phyloP scores from a whole-genome alignment of 1,140 invertebrate species.

The Macrostomum lignano region DNA sequence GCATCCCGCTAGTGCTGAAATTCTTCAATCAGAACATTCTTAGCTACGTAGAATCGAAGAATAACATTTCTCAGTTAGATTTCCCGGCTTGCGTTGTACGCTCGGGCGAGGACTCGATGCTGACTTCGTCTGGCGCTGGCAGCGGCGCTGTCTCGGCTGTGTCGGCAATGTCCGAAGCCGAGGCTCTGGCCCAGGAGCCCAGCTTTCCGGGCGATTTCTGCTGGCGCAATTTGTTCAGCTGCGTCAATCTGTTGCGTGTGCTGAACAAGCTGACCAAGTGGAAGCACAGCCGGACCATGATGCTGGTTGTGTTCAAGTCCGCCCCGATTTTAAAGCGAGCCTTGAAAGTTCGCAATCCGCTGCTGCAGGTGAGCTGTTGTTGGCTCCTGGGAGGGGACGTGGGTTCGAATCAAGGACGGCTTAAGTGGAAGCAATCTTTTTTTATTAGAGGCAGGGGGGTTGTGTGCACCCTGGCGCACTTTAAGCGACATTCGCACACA shows the following conservation, averaged over 20 bases:
- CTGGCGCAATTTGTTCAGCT: constrained; percentile 91
- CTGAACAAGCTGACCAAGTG: constrained; percentile 95
- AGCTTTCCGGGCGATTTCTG: constrained; percentile 57
- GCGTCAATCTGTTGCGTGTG: constrained; percentile 78
- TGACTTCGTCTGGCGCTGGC: too few relatives aligned
- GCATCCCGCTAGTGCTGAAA: constrained; percentile 84
- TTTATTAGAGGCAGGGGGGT: too few relatives aligned
- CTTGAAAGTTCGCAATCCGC: constrained; percentile 56
- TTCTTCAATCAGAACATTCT: constrained; percentile 97
- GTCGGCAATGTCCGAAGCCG: too few relatives aligned
- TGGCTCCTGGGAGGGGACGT: too few relatives aligned
- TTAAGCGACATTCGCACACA: too few relatives aligned
- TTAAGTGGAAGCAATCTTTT: too few relatives aligned
- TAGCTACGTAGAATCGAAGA: constrained; percentile 72
- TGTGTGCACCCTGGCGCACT: too few relatives aligned
- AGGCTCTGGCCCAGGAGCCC: constrained; percentile 52
- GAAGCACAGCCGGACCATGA: constrained; percentile 97
- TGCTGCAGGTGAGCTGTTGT: too few relatives aligned
- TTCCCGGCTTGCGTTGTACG: neutral
- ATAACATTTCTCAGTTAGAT: constrained; percentile 18
- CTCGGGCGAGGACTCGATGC: neutral
- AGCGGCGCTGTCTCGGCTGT: too few relatives aligned
- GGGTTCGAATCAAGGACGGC: too few relatives aligned
- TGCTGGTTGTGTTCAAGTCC: constrained; percentile 96
- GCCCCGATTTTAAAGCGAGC: constrained; percentile 86